Evolutionary conservation across 2,797 vertebrate genomes (phyloP).

Genomic region (Dallia pectoralis): DNA sequence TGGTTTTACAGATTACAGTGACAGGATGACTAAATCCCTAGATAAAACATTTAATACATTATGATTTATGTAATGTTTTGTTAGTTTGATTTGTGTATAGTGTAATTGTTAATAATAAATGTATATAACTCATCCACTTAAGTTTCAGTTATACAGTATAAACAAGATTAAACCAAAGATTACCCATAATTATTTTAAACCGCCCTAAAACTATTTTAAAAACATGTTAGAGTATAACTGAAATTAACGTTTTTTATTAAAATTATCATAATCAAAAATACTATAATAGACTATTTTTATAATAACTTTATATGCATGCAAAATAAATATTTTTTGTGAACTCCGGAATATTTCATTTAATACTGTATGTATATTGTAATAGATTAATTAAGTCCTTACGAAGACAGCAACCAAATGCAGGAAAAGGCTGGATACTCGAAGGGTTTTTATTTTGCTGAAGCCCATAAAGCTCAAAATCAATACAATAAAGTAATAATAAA

Average conservation of each 20-base stretch:
- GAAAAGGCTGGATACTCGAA: background rate
- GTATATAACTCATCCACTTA: background rate
- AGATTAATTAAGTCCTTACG: background rate
- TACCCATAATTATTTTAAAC: background rate
- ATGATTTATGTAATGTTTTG: background rate
- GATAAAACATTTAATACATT: background rate
- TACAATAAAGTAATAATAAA: background rate
- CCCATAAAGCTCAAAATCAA: background rate
- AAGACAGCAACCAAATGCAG: background rate
- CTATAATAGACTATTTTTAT: background rate
- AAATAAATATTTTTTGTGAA: too few relatives aligned
- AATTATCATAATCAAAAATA: background rate
- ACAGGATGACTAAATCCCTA: background rate
- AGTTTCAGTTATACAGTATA: background rate
- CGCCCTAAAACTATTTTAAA: too few relatives aligned
- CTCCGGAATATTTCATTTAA: too few relatives aligned
- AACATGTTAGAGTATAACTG: background rate
- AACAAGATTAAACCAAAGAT: background rate
- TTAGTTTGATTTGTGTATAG: background rate
- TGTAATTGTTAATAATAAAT: background rate
- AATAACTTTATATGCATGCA: background rate
- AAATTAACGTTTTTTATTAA: background rate
- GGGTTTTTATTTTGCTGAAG: conserved; percentile 14
- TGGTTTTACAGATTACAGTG: background rate
- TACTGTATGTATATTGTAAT: background rate